Evolutionary conservation across 2,888 invertebrate species (phyloP), one percentile per base, ranked within the genome.

Genomic region (Pristionchus fissidentatus): DNA sequence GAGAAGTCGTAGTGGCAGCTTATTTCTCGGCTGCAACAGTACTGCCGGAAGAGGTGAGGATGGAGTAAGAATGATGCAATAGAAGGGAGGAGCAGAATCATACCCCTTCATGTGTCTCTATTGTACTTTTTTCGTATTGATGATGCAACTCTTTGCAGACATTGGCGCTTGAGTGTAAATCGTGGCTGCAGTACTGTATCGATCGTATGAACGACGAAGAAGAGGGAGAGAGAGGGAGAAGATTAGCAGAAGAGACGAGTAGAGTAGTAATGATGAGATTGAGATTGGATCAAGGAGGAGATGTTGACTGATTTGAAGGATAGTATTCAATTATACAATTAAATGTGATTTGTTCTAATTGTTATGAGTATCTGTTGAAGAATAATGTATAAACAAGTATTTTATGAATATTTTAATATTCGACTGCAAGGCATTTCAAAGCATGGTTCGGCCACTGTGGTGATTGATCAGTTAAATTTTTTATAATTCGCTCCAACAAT

Each of bases 11-110:
- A 8, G 49, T 80, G 15, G 49, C 49, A 26, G 46, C 41, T 22
- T 80, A 80, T 43, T 46, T 80, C 10, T 57, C 80, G 3, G 60
- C 43, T 19, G 13, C 60, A 13, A 80, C 43, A 15, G 80, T 80
- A 3, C 43, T 80, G 1, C 80, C 60, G n/a, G 80, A 80, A 26
- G 60, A 80, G 57, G 80, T 80, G 55, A 78, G 78, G 19, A 46
- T 32, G 41, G 75, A 35, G 32, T 19, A 22, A n/a, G 38, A 22
- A 41, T 10, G 3, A 60, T 60, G n/a, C n/a, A n/a, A n/a, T n/a
- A n/a, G n/a, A n/a, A n/a, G n/a, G n/a, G n/a, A n/a, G n/a, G n/a
- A n/a, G n/a, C n/a, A n/a, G n/a, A n/a, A n/a, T n/a, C n/a, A n/a
- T n/a, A n/a, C n/a, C n/a, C n/a, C n/a, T n/a, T n/a, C n/a, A n/a